Evolutionary conservation across 2,113 vertebrate genomes (phyloP), one percentile per base, ranked within the genome.

Genomic region (Amblyopsis rosae): DNA sequence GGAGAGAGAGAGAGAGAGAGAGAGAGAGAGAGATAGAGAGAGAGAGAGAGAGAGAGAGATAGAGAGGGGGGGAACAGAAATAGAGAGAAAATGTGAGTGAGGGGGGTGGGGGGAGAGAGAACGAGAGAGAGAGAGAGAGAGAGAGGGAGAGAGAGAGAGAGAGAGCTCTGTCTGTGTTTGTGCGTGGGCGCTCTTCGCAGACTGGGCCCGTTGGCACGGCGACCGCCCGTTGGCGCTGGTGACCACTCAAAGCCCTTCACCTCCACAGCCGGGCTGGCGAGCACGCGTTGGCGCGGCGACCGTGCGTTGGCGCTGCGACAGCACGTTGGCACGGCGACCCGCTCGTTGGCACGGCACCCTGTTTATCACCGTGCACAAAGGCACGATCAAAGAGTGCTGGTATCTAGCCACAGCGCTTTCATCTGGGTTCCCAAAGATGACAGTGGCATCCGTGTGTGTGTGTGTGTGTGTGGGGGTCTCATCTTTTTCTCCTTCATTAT

Each of bases 361-460:
- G 90, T 91, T 91, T 92, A 91, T 90, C 90, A 91, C 26, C 26
- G 26, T 26, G 26, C 88, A 93, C 89, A 90, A 93, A 93, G 90
- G 89, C 86, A 69, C 77, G 89, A 93, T 94, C 91, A 93, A 93
- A 93, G 91, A 84, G 82, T 75, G 81, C 79, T 76, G 83, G 65
- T 88, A 88, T 90, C 80, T 89, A 90, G 88, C 88, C 88, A 72
- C 75, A 87, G 79, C 82, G 76, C 92, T 92, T 94, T 94, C 92
- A 92, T 94, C 92, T 92, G 85, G 83, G 83, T 88, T 88, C 88
- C 83, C 86, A 89, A 83, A 91, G 88, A 90, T 93, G 93, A 92
- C 92, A 90, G 85, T 77, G 85, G 77, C 85, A 85, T 88, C 90
- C 83, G 62, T 83, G 82, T 88, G 89, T 84, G 91, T 87, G 82